These are phyloP conservation scores for Phylloscopus whistleri DNA, from an alignment of 2,113 vertebrate species.

Conservation along the genomic window DNA sequence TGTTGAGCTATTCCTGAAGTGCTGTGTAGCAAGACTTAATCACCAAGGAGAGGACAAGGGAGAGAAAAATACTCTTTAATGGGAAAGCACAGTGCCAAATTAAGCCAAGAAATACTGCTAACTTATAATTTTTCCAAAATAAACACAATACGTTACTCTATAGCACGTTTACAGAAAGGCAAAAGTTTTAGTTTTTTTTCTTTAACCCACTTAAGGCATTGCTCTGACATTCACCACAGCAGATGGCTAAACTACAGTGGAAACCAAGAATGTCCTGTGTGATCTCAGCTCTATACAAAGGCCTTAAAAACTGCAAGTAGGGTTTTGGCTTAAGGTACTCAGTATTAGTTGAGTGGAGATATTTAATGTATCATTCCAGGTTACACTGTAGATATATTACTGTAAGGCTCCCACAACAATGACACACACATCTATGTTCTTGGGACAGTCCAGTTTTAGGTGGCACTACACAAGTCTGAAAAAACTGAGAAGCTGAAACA, in stretches of 20 bases:
- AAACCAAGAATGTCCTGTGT: not conserved
- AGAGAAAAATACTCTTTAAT: not conserved
- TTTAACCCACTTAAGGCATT: not conserved
- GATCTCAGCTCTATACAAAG: not conserved
- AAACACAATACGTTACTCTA: not conserved
- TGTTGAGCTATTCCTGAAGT: not conserved
- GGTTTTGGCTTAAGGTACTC: not conserved
- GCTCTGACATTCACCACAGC: not conserved
- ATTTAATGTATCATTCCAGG: not conserved
- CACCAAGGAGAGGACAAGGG: not conserved
- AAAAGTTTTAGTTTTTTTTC: not conserved
- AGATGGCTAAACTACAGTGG: not conserved
- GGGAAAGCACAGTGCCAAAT: not conserved
- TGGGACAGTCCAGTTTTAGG: not conserved
- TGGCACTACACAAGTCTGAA: not conserved
- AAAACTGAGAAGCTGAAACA: not conserved
- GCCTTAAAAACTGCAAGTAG: not conserved
- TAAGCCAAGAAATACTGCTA: not conserved
- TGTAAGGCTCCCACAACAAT: not conserved
- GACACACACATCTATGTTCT: not conserved
- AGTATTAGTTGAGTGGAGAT: not conserved
- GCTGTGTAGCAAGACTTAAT: not conserved
- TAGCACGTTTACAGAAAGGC: not conserved
- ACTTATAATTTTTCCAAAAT: not conserved
- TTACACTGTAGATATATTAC: rapidly evolving